A percentile compares a stretch with the other conserved stretches of the same genome.
phyloP scores from a whole-genome alignment of 2,797 vertebrate genomes.

The Bradypodion pumilum region DNA sequence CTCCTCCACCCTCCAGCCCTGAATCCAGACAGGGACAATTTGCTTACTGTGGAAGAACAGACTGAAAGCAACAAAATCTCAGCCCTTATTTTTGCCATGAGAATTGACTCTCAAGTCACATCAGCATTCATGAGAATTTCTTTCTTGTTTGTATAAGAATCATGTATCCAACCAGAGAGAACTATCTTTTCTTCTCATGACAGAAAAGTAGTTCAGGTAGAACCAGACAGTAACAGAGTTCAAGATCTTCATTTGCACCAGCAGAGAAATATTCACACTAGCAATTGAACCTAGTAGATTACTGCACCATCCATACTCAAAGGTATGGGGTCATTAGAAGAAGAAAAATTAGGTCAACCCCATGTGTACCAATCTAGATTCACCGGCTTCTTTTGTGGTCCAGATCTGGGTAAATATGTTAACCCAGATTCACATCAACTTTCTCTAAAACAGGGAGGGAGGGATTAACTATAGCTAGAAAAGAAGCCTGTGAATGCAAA shows the following conservation, averaged over 20 bases:
- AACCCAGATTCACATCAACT: conserved; percentile 41
- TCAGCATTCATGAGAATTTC: too few relatives aligned
- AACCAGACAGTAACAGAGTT: not conserved
- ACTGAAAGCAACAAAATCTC: too few relatives aligned
- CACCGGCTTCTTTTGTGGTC: not conserved
- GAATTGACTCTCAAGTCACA: not conserved
- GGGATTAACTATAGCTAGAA: not conserved
- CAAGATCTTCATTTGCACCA: not conserved
- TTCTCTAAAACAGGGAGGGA: not conserved
- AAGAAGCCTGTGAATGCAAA: not conserved
- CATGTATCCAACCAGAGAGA: too few relatives aligned
- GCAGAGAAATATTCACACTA: not conserved
- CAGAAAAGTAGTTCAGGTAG: too few relatives aligned
- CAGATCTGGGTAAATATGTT: conserved; percentile 36
- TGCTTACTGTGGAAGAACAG: too few relatives aligned
- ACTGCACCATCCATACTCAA: too few relatives aligned
- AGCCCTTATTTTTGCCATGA: not conserved
- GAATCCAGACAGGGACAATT: too few relatives aligned
- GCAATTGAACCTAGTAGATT: not conserved
- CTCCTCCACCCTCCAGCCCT: too few relatives aligned
- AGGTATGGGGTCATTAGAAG: too few relatives aligned
- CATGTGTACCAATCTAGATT: not conserved
- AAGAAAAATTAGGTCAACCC: too few relatives aligned
- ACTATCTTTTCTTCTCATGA: too few relatives aligned
- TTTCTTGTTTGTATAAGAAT: not conserved